A percentile compares a stretch with the other conserved stretches of the same genome.
These are phyloP conservation scores for Pseudomyrmex pallidus DNA, from an alignment of 1,140 invertebrate genomes.

Conservation along the genomic window DNA sequence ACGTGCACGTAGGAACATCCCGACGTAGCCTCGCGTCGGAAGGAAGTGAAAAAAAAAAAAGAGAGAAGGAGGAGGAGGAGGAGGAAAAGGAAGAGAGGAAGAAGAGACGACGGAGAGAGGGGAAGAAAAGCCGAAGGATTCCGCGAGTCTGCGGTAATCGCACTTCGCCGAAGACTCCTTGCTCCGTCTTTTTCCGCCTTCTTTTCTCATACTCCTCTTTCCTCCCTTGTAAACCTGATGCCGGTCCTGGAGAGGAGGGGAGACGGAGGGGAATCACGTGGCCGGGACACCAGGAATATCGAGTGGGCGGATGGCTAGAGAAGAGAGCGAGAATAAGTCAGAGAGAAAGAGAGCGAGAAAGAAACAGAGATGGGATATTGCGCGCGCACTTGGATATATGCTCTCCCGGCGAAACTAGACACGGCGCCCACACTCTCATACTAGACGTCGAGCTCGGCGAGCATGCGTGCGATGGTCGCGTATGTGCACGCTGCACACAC, in stretches of 20 bases:
- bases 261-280: slow-evolving; percentile 64
- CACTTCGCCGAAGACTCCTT: slow-evolving; percentile 62
- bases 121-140: slow-evolving; percentile 68
- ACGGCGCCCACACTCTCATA: slow-evolving; percentile 8
- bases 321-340: slow-evolving; percentile 30
- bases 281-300: slow-evolving; percentile 65
- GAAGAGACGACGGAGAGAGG: slow-evolving; percentile 14
- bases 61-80: slow-evolving; percentile 18
- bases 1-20: slow-evolving; percentile 69
- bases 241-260: slow-evolving; percentile 10
- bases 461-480: slow-evolving; percentile 67
- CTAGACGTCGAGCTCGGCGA: slow-evolving; percentile 37
- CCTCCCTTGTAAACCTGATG: slow-evolving; percentile 34
- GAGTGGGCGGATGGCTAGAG: slow-evolving; percentile 70
- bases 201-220: slow-evolving; percentile 22
- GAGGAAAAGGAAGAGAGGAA: background rate
- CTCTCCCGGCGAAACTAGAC: slow-evolving; percentile 35
- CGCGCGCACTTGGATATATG: slow-evolving; percentile 69
- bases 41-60: slow-evolving; percentile 69
- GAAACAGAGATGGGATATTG: slow-evolving; percentile 48
- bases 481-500: slow-evolving; percentile 41
- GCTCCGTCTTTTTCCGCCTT: slow-evolving; percentile 50
- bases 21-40: slow-evolving; percentile 72
- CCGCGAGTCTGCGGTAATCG: slow-evolving; percentile 72
- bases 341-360: slow-evolving; percentile 27